These are phyloP conservation scores for Diaprepes abbreviatus DNA, from an alignment of 2,888 invertebrate genomes.

Conservation along the genomic window DNA sequence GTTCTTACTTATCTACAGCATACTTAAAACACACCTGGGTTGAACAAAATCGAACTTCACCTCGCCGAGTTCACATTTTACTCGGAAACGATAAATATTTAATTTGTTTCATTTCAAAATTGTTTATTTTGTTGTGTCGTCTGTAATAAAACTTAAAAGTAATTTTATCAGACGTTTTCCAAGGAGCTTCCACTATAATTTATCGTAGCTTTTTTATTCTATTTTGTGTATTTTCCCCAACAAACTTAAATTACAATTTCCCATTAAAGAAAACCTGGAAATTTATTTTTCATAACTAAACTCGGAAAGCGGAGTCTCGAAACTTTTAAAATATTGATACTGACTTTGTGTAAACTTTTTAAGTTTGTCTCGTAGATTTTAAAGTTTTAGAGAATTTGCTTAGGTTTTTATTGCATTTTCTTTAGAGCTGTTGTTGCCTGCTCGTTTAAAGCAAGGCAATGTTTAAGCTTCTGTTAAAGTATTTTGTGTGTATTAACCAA, in stretches of 20 bases:
- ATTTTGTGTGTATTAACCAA: neutral
- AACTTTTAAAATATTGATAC: constrained; percentile 50
- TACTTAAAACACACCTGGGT: too few relatives aligned
- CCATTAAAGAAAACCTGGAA: constrained; percentile 39
- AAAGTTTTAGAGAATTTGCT: constrained; percentile 25
- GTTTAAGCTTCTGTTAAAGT: constrained; percentile 23
- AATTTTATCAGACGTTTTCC: too few relatives aligned
- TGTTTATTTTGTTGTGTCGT: neutral
- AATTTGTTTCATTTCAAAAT: too few relatives aligned
- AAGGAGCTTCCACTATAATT: neutral
- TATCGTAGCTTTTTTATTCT: constrained; percentile 7
- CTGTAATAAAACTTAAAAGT: too few relatives aligned
- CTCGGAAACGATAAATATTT: too few relatives aligned
- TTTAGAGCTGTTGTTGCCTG: constrained; percentile 38
- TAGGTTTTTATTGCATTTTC: constrained; percentile 41
- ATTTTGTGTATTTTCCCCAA: constrained; percentile 15
- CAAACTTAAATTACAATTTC: constrained; percentile 44
- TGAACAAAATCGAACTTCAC: too few relatives aligned
- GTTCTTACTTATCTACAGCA: too few relatives aligned
- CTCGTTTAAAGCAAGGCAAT: constrained; percentile 23
- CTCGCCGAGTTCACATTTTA: too few relatives aligned
- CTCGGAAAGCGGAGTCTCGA: constrained; percentile 33
- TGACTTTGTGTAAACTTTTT: constrained; percentile 40
- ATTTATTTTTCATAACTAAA: constrained; percentile 45
- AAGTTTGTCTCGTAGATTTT: constrained; percentile 40